A percentile compares a stretch with the other conserved stretches of the same genome.
These are phyloP conservation scores for Romanogobio albipinnatus DNA, from an alignment of 2,113 vertebrate genomes.

Conservation along the genomic window DNA sequence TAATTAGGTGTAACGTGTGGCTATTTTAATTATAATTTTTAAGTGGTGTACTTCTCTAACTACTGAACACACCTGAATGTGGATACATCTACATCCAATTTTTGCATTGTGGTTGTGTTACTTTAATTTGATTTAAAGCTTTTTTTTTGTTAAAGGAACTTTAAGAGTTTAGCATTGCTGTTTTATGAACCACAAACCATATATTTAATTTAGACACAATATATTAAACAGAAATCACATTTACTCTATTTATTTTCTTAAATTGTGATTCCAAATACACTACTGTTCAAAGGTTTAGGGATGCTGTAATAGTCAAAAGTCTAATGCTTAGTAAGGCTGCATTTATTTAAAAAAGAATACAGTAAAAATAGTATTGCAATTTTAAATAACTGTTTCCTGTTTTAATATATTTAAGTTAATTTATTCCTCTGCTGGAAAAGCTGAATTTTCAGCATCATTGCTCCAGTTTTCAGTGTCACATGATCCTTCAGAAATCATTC, in stretches of 20 bases:
- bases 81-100: not conserved
- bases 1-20: not conserved
- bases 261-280: too few species aligned
- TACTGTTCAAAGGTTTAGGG: too few species aligned
- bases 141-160: not conserved
- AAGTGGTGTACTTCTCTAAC: not conserved
- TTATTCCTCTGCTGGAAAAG: too few species aligned
- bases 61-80: not conserved
- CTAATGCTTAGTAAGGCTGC: not conserved
- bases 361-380: not conserved
- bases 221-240: not conserved
- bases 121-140: not conserved
- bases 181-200: constrained; percentile 2
- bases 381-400: not conserved
- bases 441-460: too few species aligned
- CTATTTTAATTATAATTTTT: not conserved
- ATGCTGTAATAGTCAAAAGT: too few species aligned
- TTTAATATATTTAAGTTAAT: not conserved
- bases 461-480: too few species aligned
- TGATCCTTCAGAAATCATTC: not conserved
- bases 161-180: not conserved
- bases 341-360: not conserved
- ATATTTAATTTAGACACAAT: too few species aligned
- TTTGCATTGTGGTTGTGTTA: not conserved
- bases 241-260: too few species aligned